A percentile compares a stretch with the other conserved stretches of the same genome.
Conservation (phyloP, 2,888 invertebrate species). For the Leptinotarsa peninsularis region DNA sequence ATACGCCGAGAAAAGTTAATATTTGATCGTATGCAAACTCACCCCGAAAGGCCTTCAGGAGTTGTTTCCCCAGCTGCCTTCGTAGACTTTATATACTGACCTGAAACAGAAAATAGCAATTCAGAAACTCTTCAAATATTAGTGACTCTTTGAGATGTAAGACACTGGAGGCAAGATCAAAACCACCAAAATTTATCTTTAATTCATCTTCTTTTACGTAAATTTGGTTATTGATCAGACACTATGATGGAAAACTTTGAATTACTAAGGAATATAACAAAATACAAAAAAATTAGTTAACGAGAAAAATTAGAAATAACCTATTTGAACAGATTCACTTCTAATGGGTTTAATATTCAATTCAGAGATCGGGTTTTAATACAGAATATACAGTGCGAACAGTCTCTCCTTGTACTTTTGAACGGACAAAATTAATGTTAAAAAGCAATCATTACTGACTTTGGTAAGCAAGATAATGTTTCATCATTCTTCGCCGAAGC, state of each 20-base stretch:
- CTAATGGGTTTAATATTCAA: too few relatives aligned
- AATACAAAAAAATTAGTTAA: too few relatives aligned
- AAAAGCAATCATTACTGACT: too few relatives aligned
- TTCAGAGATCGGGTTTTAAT: too few relatives aligned
- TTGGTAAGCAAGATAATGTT: too few relatives aligned
- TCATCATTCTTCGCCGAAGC: too few relatives aligned
- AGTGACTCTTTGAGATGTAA: slow-evolving; percentile 24
- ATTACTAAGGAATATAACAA: too few relatives aligned
- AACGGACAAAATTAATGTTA: too few relatives aligned
- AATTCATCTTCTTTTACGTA: neutral
- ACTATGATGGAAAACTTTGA: neutral
- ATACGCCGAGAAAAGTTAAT: slow-evolving; percentile 48
- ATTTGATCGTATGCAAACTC: slow-evolving; percentile 52
- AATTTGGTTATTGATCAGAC: neutral
- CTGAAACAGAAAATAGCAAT: slow-evolving; percentile 46
- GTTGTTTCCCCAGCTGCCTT: neutral
- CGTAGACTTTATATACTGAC: slow-evolving; percentile 42
- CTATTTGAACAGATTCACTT: too few relatives aligned
- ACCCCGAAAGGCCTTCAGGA: slow-evolving; percentile 33
- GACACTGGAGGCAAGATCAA: neutral
- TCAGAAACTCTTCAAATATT: slow-evolving; percentile 45
- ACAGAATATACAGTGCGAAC: too few relatives aligned
- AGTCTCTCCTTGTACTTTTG: too few relatives aligned
- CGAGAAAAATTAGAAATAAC: too few relatives aligned
- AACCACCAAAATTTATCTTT: slow-evolving; percentile 28